Conservation (phyloP, 1,140 invertebrate species). For the Zaprionus davidi region DNA sequence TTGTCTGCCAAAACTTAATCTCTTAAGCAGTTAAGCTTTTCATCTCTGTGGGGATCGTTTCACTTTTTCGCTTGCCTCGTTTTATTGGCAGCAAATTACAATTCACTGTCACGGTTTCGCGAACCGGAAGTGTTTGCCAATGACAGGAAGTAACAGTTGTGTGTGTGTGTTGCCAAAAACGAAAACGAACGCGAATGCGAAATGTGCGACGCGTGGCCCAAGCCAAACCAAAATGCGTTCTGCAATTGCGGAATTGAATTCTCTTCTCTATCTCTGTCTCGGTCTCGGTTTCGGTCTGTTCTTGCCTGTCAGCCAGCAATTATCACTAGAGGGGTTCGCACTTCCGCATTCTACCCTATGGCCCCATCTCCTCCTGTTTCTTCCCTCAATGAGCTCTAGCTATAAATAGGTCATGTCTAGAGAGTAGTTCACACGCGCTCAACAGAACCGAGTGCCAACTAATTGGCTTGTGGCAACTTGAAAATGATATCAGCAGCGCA, state of each 20-base stretch:
- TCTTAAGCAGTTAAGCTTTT: constrained; percentile 2
- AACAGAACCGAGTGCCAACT: constrained; percentile 16
- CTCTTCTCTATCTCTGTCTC: not conserved
- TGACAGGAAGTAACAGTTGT: constrained; percentile 42
- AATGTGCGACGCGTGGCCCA: constrained; percentile 32
- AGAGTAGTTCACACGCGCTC: constrained; percentile 26
- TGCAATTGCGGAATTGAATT: constrained; percentile 54
- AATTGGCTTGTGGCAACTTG: constrained; percentile 41
- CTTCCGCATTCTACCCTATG: constrained; percentile 44
- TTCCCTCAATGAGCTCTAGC: constrained; percentile 29
- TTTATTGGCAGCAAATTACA: constrained; percentile 44
- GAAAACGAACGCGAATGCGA: constrained; percentile 18
- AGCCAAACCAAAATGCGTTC: constrained; percentile 8
- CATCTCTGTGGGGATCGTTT: constrained; percentile 9
- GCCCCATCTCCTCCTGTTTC: constrained; percentile 10
- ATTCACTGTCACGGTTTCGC: constrained; percentile 36
- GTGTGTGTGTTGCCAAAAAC: constrained; percentile 35
- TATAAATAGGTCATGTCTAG: constrained; percentile 69
- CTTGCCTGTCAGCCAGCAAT: constrained; percentile 44
- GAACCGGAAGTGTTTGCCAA: constrained; percentile 51
- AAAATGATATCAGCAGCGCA: constrained; percentile 14
- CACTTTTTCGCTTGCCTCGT: constrained; percentile 9
- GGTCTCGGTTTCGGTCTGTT: not conserved
- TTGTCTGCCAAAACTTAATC: not conserved
- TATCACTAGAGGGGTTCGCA: constrained; percentile 26